Evolutionary conservation across 2,113 vertebrate species (phyloP).

Genomic region (Callipepla californica): DNA sequence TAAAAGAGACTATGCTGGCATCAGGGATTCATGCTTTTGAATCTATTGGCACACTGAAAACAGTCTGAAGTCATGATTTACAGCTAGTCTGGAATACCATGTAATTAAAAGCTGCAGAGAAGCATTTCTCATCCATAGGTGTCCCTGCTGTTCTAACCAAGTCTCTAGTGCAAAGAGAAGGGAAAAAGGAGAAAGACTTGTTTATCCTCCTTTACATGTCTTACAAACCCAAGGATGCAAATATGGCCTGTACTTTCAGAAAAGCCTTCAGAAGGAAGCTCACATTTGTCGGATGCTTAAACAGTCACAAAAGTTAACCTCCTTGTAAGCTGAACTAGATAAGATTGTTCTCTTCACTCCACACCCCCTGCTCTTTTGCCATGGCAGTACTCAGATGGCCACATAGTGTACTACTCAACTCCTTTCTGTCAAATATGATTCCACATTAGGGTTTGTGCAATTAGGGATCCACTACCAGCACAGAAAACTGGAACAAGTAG

Average conservation of each 20-base stretch:
- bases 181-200: background rate
- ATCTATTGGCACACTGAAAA: background rate
- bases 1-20: background rate
- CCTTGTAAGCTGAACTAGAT: background rate
- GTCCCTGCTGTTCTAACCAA: background rate
- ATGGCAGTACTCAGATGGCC: background rate
- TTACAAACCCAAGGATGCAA: background rate
- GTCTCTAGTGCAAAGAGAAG: background rate
- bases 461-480: background rate
- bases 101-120: background rate
- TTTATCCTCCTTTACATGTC: background rate
- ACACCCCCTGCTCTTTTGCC: background rate
- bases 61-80: background rate
- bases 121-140: background rate
- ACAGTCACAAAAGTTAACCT: background rate
- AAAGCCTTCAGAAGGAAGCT: background rate
- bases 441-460: background rate
- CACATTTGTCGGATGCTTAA: background rate
- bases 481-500: background rate
- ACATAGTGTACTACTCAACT: background rate
- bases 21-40: background rate
- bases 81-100: background rate
- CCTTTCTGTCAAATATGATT: background rate
- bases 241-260: rapidly evolving
- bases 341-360: background rate